Evolutionary conservation across 2,113 vertebrate species (phyloP).

Genomic region (Myxocyprinus asiaticus): DNA sequence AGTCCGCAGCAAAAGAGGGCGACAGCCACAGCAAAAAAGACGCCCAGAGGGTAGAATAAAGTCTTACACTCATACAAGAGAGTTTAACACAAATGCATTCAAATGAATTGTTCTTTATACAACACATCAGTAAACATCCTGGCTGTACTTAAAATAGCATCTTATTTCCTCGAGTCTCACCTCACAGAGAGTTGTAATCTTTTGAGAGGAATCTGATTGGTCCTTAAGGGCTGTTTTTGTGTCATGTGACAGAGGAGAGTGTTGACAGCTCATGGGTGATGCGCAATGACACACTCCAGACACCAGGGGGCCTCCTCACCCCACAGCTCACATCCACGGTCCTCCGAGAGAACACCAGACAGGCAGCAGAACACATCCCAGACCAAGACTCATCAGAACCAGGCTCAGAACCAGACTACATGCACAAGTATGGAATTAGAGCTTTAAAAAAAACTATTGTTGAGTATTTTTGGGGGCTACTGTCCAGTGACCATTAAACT

Average conservation of each 20-base stretch:
- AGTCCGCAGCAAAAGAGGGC: constrained; percentile 95
- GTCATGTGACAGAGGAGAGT: constrained; percentile 82
- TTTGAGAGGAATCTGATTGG: background rate
- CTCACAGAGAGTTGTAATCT: background rate
- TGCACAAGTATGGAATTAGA: constrained; percentile 87
- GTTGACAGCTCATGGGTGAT: constrained; percentile 93
- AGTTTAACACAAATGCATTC: background rate
- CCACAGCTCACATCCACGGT: constrained; percentile 97
- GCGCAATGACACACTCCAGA: constrained; percentile 91
- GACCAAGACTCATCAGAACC: constrained; percentile 92
- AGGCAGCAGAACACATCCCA: constrained; percentile 89
- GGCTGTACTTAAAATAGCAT: background rate
- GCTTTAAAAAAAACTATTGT: too few species aligned
- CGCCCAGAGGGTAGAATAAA: constrained; percentile 86
- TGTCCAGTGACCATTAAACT: too few species aligned
- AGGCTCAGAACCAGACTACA: constrained; percentile 92
- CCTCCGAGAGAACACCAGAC: constrained; percentile 89
- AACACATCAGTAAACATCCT: too few species aligned
- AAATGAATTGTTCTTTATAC: too few species aligned
- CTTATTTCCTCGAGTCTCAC: background rate
- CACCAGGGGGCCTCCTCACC: constrained; percentile 86
- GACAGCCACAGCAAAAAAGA: constrained; percentile 92
- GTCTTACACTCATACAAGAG: too few species aligned
- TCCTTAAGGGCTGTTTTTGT: background rate
- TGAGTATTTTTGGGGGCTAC: too few species aligned